These are phyloP conservation scores for Trichogramma pretiosum DNA, from an alignment of 1,140 invertebrate genomes.

Conservation along the genomic window DNA sequence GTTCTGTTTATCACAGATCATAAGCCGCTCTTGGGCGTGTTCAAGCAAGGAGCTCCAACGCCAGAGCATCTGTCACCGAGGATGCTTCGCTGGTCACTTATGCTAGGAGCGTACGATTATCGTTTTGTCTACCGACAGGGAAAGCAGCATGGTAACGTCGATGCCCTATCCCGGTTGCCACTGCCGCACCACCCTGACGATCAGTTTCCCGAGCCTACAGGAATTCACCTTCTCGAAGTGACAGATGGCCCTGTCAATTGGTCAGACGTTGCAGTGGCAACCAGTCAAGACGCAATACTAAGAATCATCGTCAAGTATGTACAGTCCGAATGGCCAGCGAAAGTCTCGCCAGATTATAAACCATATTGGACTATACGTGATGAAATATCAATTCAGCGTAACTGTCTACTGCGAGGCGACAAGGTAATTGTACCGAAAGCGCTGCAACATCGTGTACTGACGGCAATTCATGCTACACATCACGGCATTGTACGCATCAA, in stretches of 20 bases:
- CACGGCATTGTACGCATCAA: slow-evolving; percentile 45
- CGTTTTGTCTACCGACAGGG: slow-evolving; percentile 18
- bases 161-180: slow-evolving; percentile 10
- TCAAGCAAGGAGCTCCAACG: slow-evolving; percentile 3
- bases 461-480: slow-evolving; percentile 42
- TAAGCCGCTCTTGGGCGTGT: slow-evolving; percentile 23
- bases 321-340: no score
- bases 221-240: slow-evolving; percentile 2
- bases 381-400: no score
- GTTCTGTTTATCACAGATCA: slow-evolving; percentile 21
- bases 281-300: no score
- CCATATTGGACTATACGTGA: no score
- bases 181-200: neutral
- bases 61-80: slow-evolving; percentile 19
- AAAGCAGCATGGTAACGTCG: slow-evolving; percentile 10
- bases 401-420: no score
- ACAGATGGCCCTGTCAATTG: neutral
- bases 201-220: slow-evolving; percentile 1
- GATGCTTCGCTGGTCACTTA: slow-evolving; percentile 22
- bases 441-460: no score
- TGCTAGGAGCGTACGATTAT: slow-evolving; percentile 21
- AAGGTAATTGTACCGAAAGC: no score
- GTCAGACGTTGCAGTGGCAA: neutral
- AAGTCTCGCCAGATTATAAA: no score
- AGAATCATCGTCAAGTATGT: no score